Evolutionary conservation across 2,113 vertebrate genomes (phyloP), one percentile per base, ranked within the genome.

Genomic region (Struthio camelus): DNA sequence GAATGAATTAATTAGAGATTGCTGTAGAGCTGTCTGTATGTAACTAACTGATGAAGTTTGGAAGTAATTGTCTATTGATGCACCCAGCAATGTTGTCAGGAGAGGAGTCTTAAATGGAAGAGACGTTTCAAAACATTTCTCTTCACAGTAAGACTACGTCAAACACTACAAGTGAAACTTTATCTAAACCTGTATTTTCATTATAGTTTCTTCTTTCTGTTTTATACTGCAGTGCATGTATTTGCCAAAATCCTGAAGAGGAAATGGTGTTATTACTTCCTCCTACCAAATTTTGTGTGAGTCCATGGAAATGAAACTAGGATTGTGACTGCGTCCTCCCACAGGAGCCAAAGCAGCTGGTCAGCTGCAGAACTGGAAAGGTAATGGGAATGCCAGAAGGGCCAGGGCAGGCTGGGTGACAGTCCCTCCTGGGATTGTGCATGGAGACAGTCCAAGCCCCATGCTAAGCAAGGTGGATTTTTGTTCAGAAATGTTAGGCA

Each of bases 391-490:
- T 48, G 19, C 28, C 65, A 50, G 44, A 50, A 70, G 4, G 80
- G 18, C 2, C 1, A 10, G 20, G 28, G 24, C 25, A 91, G 44
- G 38, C 8, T 20, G 6, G 18, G 4, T 89, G 24, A 48, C 16
- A 84, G 10, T 28, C n/a, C n/a, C 11, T 1, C 1, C 14, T 61
- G 64, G 40, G 9, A 20, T 7, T 53, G 10, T 10, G 34, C 18
- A 20, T 27, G 13, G 24, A 8, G 1, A 32, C 12, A 51, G 28
- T 28, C 44, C 48, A 84, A 32, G 12, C 2, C 2, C 9, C 0
- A 0, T 23, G 22, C 54, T 85, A 61, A 83, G 7, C 22, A 61
- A 56, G 28, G 32, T 62, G 23, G 18, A 70, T 51, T 84, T 94
- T 84, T 87, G 25, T 28, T 78, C 42, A 25, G 61, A 65, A 88